A percentile compares a stretch with the other conserved stretches of the same genome.
Conservation (phyloP, 2,113 vertebrate genomes). For the Tachuris rubrigastra region DNA sequence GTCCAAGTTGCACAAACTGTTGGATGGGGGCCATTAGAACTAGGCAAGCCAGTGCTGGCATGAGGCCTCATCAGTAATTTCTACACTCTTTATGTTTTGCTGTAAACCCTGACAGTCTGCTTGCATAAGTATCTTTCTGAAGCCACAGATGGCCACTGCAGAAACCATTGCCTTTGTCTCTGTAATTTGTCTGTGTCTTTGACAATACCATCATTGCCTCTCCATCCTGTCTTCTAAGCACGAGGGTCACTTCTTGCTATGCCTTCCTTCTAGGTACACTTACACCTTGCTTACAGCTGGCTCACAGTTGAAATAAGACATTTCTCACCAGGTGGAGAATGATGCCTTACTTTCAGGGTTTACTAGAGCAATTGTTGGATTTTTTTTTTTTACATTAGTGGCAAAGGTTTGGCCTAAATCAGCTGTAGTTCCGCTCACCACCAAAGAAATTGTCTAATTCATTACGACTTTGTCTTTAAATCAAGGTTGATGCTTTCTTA, state of each 20-base stretch:
- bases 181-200: not conserved
- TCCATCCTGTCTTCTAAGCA: not conserved
- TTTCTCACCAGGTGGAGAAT: not conserved
- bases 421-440: not conserved
- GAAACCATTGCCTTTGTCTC: not conserved
- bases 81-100: not conserved
- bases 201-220: rapidly evolving
- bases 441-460: not conserved
- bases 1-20: not conserved
- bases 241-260: not conserved
- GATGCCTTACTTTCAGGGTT: not conserved
- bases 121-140: not conserved
- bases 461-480: not conserved
- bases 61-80: not conserved
- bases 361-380: not conserved
- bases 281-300: not conserved
- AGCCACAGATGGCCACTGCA: not conserved
- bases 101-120: not conserved
- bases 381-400: not conserved
- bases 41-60: not conserved
- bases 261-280: not conserved
- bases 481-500: not conserved
- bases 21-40: not conserved
- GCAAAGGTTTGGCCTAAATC: not conserved
- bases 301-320: not conserved